These are phyloP conservation scores for Sebastes dallii DNA, from an alignment of 2,797 vertebrate species.

Conservation along the genomic window DNA sequence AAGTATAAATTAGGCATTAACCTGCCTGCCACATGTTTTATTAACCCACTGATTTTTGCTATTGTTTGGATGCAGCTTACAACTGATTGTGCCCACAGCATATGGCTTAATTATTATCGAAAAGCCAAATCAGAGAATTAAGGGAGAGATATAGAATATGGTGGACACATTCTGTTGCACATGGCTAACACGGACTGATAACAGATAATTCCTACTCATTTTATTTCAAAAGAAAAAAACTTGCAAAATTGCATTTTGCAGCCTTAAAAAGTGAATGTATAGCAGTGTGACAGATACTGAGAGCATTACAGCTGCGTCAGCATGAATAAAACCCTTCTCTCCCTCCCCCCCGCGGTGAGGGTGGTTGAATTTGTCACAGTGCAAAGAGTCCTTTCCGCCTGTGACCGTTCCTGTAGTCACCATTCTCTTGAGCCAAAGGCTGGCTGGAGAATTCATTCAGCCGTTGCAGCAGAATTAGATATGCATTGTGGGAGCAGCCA, in stretches of 20 bases:
- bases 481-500: conserved; percentile 1
- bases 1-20: no score
- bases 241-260: neutral
- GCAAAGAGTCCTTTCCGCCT: neutral
- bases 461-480: conserved; percentile 24
- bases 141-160: neutral
- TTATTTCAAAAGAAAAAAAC: neutral
- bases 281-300: conserved; percentile 2
- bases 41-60: neutral
- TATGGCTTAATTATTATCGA: neutral
- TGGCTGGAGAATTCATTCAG: neutral
- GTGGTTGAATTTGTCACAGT: neutral
- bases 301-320: conserved; percentile 10
- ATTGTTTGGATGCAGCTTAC: neutral
- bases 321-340: neutral
- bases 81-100: neutral
- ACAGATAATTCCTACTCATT: neutral
- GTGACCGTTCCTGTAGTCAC: conserved; percentile 2
- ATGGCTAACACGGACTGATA: neutral
- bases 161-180: neutral
- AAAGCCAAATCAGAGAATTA: neutral
- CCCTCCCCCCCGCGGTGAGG: neutral
- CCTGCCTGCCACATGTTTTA: no score
- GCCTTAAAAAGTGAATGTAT: neutral
- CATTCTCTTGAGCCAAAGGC: neutral